Percentiles rank a stretch among this genome's conserved stretches.
Evolutionary conservation across 1,140 invertebrate genomes (phyloP).

Genomic region (Zophobas morio): DNA sequence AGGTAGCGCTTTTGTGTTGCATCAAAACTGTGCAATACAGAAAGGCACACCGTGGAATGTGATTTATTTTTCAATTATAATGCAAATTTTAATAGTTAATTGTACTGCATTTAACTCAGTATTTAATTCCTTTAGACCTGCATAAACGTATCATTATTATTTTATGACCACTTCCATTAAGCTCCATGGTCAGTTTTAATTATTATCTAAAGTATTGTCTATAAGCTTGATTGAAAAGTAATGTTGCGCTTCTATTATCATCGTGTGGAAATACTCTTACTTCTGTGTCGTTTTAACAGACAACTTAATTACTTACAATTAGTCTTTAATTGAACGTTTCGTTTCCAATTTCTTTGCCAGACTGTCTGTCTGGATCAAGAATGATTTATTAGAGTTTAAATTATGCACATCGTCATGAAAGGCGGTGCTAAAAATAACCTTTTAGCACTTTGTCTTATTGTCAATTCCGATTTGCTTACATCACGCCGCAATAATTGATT

Average conservation of each 20-base stretch:
- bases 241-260: not conserved
- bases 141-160: not conserved
- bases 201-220: not conserved
- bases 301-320: slow-evolving; percentile 12
- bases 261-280: not conserved
- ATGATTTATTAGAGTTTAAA: slow-evolving; percentile 43
- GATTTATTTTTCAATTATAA: not conserved
- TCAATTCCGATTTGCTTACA: slow-evolving; percentile 43
- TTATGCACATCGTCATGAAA: slow-evolving; percentile 44
- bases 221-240: not conserved
- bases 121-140: not conserved
- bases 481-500: slow-evolving; percentile 30
- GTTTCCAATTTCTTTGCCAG: slow-evolving; percentile 22
- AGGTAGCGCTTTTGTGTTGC: not conserved
- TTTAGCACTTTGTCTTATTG: slow-evolving; percentile 37
- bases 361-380: slow-evolving; percentile 27
- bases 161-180: slow-evolving; percentile 7
- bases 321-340: slow-evolving; percentile 17
- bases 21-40: no score
- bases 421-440: slow-evolving; percentile 43
- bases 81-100: not conserved
- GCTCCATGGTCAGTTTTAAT: slow-evolving; percentile 2
- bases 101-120: not conserved
- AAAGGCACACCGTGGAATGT: no score
- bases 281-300: slow-evolving; percentile 23